Evolutionary conservation across 2,797 vertebrate species (phyloP), one percentile per base, ranked within the genome.

Genomic region (Typhlichthys eigenmanni): DNA sequence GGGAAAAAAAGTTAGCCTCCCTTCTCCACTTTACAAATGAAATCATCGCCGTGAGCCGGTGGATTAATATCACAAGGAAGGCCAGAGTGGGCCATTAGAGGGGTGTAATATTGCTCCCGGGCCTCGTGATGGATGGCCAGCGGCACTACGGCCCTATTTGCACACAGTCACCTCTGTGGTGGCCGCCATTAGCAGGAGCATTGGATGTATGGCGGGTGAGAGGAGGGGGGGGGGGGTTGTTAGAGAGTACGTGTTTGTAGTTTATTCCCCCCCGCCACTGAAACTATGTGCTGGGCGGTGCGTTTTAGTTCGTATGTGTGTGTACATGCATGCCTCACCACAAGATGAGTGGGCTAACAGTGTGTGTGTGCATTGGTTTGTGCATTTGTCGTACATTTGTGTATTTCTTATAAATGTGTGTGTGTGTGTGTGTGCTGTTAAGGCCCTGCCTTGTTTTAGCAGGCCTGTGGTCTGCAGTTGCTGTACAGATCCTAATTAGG

Each of bases 111-210:
- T 94, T 94, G 94, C 95, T 95, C 94, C 92, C 86, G 94, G 95
- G 95, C 94, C 92, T 89, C 80, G 90, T 95, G 95, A 97, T 96
- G 94, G 95, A 96, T 95, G 94, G 91, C 94, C 92, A 86, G 92
- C 89, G 92, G 93, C 92, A 91, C 90, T 84, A 82, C 91, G 88
- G 92, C 92, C 94, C 95, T 95, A 94, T 95, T 95, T 95, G 93
- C 94, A 92, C 93, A 95, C 92, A 94, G 94, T 95, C 94, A 95
- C 95, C 95, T 95, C 95, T 95, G 94, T 86, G 92, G 95, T 94
- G 91, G 93, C 92, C 91, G 89, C 95, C 95, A 96, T 95, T 95
- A 96, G 92, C 92, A 89, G 92, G 91, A 94, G 9, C 92, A 90
- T 91, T 91, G 93, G 93, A 93, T 93, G 93, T 93, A 90, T 80